phyloP scores from a whole-genome alignment of 2,888 invertebrate species.

The Pollenia amentaria region DNA sequence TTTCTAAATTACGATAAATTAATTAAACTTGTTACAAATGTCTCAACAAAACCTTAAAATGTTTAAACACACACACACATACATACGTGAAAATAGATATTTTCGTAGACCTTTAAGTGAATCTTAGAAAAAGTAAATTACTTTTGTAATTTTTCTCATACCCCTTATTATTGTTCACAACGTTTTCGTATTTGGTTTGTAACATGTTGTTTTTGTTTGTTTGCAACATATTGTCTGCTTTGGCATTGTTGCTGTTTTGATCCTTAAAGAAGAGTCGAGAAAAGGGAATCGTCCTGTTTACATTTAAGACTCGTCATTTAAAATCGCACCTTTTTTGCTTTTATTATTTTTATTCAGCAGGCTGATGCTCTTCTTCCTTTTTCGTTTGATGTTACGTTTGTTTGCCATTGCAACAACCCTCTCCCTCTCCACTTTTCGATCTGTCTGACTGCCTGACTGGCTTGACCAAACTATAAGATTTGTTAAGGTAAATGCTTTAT shows the following conservation, averaged over 20 bases:
- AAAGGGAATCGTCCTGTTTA: constrained; percentile 32
- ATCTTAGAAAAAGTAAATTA: constrained; percentile 8
- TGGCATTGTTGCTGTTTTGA: neutral
- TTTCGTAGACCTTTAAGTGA: neutral
- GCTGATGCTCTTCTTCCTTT: neutral
- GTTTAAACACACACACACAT: neutral
- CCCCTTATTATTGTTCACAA: constrained; percentile 17
- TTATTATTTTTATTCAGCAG: constrained; percentile 1
- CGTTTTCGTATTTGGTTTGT: neutral
- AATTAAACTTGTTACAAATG: constrained; percentile 73
- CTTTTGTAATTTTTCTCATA: constrained; percentile 31
- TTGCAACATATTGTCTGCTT: constrained; percentile 41
- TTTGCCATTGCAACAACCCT: constrained; percentile 55
- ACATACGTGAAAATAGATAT: neutral
- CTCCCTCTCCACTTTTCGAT: neutral
- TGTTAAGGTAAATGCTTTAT: constrained; percentile 35
- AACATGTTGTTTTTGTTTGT: constrained; percentile 27
- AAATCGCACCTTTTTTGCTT: constrained; percentile 49
- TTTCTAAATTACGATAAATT: constrained; percentile 73
- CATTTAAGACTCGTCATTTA: constrained; percentile 20
- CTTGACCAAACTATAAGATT: constrained; percentile 44
- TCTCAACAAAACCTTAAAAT: constrained; percentile 61
- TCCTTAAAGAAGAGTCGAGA: neutral
- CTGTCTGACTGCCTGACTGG: neutral
- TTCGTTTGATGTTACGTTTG: constrained; percentile 6